These are phyloP conservation scores for Rhinopomastus cyanomelas DNA, from an alignment of 2,113 vertebrate genomes.

Conservation along the genomic window DNA sequence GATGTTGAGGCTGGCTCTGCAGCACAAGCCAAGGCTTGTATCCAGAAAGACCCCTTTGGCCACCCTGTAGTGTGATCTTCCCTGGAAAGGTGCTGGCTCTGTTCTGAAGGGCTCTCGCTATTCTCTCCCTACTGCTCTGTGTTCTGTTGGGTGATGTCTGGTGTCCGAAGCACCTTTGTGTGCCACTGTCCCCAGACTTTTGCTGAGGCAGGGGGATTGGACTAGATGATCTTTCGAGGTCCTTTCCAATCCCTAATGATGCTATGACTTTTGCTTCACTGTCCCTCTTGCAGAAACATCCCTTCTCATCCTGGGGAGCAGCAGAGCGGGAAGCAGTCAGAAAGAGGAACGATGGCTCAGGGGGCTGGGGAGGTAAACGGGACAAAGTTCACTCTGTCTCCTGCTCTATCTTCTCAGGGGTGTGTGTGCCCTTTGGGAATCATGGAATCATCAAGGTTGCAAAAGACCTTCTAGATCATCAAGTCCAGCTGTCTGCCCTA, in stretches of 20 bases:
- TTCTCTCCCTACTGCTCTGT: not conserved
- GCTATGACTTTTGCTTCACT: not conserved
- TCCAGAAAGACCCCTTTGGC: not conserved
- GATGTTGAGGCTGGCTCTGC: not conserved
- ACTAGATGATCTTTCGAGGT: too few relatives aligned
- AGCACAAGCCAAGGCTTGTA: rapidly evolving
- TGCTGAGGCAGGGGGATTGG: too few relatives aligned
- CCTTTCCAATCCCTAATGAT: too few relatives aligned
- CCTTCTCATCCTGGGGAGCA: rapidly evolving
- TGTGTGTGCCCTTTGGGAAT: not conserved
- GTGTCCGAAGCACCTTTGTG: not conserved
- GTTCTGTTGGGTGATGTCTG: rapidly evolving
- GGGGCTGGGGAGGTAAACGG: not conserved
- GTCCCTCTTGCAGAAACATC: not conserved
- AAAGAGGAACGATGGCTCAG: not conserved
- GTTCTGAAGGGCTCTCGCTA: not conserved
- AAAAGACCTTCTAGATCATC: too few relatives aligned
- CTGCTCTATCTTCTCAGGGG: not conserved
- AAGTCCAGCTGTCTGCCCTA: too few relatives aligned
- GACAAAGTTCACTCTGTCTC: not conserved
- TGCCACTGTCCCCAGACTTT: too few relatives aligned
- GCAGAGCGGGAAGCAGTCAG: not conserved
- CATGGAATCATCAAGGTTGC: too few relatives aligned
- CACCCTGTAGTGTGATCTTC: not conserved
- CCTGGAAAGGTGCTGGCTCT: rapidly evolving